Evolutionary conservation across 53 echinoderm and acorn worm species (phyloP).

Genomic region (Henricia sp.): DNA sequence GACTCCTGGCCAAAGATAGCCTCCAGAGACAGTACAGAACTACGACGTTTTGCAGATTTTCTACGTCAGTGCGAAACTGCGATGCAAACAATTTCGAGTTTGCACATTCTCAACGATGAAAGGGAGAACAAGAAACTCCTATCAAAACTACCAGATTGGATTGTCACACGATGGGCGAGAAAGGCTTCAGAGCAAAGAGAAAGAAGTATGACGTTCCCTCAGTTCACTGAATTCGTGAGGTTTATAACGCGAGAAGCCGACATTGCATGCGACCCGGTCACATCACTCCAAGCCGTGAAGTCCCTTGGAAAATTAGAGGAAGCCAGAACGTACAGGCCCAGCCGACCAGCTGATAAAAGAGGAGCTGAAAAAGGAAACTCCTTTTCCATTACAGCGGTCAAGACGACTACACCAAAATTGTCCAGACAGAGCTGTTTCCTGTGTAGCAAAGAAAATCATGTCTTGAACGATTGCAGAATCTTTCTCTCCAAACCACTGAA

Average conservation of each 20-base stretch:
- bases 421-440: not conserved
- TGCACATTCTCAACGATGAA: constrained; percentile 43
- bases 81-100: constrained; percentile 22
- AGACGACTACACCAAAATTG: not conserved
- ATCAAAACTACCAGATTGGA: constrained; percentile 54
- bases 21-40: constrained; percentile 16
- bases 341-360: not conserved
- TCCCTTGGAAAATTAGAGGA: not conserved
- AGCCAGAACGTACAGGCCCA: not conserved
- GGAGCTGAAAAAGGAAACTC: not conserved
- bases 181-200: constrained; percentile 26
- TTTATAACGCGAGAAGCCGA: constrained; percentile 34
- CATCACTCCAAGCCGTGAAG: not conserved
- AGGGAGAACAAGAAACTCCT: constrained; percentile 43
- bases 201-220: not conserved
- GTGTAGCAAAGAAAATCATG: constrained; percentile 34
- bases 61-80: constrained; percentile 34
- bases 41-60: constrained; percentile 25
- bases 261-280: constrained; percentile 48
- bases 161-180: constrained; percentile 36
- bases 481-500: constrained; percentile 7
- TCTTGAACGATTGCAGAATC: constrained; percentile 19
- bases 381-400: not conserved
- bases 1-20: constrained; percentile 43
- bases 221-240: constrained; percentile 13